Base-by-base conservation (phyloP, 2,888 invertebrate species). In the Therioaphis trifolii region DNA sequence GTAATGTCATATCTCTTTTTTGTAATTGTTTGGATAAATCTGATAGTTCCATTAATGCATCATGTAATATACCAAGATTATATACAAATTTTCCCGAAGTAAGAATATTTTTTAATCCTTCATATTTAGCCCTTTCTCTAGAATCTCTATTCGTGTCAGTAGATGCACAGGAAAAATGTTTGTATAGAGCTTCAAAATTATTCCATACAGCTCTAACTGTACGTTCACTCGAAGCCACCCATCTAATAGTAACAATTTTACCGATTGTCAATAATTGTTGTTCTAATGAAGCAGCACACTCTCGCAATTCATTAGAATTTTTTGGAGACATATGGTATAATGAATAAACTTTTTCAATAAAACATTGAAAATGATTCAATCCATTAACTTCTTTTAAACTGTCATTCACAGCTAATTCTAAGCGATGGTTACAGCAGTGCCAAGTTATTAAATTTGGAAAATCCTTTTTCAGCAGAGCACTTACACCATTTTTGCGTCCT, bases 1-100 rank as follows among this genome's bases (percentile, higher is more conserved):
- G 71, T 71, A 71, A 71, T 71, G 71, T 71, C 71, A 71, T 71
- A 71, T 46, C 71, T 71, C 49, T 43, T 71, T 71, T 71, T 71
- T 71, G 71, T 49, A 71, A 49, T 71, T 71, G 71, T 71, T 15
- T 71, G 15, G 71, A 49, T 71, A 49, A 71, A 27, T 71, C 71
- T 49, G 43, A 71, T 71, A 71, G 69, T 71, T 71, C 69, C 0
- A 71, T 46, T 71, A 71, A 46, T 43, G 43, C 46, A 71, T 71
- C 15, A 46, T 71, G 46, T 71, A 71, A 71, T 24, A 71, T 27
- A 71, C 43, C 69, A 71, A 71, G 46, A 46, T 71, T 71, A 71
- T 71, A 24, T 46, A 71, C 43, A 71, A 46, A 71, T 21, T 24
- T 43, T 46, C 7, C 14, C n/a, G n/a, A 71, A 71, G 69, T 71